Percentiles rank a stretch among this genome's conserved stretches.
These are phyloP conservation scores for Brachynemurus nebulosus DNA, from an alignment of 2,888 invertebrate genomes.

Conservation along the genomic window DNA sequence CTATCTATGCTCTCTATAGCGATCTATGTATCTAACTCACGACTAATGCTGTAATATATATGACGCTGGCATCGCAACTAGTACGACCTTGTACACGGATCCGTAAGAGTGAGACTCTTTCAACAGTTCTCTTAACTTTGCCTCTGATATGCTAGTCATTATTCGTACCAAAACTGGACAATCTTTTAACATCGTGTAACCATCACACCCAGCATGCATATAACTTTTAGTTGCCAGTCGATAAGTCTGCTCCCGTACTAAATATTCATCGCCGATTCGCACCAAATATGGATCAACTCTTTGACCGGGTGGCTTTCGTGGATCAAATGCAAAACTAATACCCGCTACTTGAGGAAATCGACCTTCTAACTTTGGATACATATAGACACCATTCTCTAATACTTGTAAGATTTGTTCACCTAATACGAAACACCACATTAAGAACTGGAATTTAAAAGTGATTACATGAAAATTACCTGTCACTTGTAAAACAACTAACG, in stretches of 20 bases:
- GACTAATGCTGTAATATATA: too few relatives aligned
- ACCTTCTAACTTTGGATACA: constrained; percentile 78
- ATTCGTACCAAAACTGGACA: constrained; percentile 55
- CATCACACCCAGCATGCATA: constrained; percentile 69
- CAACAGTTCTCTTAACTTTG: too few relatives aligned
- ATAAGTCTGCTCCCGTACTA: constrained; percentile 57
- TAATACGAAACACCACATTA: constrained; percentile 20
- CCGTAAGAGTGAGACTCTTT: too few relatives aligned
- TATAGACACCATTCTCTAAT: constrained; percentile 72
- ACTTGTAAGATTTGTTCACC: constrained; percentile 53
- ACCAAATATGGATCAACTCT: constrained; percentile 59
- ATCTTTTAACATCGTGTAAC: constrained; percentile 63
- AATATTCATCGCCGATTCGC: constrained; percentile 72
- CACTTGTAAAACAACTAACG: constrained; percentile 60
- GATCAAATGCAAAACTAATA: constrained; percentile 62
- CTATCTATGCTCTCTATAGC: too few relatives aligned
- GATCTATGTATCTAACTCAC: too few relatives aligned
- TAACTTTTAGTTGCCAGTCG: constrained; percentile 72
- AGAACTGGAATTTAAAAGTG: constrained; percentile 2
- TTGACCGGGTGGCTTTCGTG: constrained; percentile 49
- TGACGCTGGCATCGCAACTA: too few relatives aligned
- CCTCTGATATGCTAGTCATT: too few relatives aligned
- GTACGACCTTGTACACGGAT: too few relatives aligned
- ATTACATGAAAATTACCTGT: constrained; percentile 47
- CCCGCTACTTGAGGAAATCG: constrained; percentile 80